Conservation (phyloP, 2,113 vertebrate genomes). For the Microtus montanus region DNA sequence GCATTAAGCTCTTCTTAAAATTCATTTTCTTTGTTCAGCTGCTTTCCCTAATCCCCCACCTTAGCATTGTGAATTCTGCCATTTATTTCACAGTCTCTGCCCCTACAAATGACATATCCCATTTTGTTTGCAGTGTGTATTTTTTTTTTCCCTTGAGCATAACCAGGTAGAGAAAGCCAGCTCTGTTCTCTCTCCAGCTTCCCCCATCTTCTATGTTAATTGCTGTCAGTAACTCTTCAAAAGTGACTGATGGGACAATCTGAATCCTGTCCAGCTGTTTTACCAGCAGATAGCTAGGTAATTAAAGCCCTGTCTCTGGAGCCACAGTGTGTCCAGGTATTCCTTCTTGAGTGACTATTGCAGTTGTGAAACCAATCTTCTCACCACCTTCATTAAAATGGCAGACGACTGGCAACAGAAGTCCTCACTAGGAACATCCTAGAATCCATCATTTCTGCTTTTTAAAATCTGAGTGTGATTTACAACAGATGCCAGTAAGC, state of each 20-base stretch:
- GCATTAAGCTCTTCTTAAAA: constrained; percentile 60
- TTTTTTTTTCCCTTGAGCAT: constrained; percentile 13
- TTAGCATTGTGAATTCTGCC: constrained; percentile 32
- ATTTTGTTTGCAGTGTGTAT: constrained; percentile 22
- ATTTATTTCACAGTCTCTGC: constrained; percentile 55
- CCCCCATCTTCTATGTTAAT: constrained; percentile 32
- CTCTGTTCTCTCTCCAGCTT: background rate
- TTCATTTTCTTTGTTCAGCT: constrained; percentile 63
- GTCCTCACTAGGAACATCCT: background rate
- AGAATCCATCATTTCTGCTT: background rate
- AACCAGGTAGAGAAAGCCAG: background rate
- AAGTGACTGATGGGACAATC: constrained; percentile 49
- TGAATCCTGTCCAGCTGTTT: constrained; percentile 46
- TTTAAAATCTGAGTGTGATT: constrained; percentile 36
- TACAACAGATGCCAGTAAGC: background rate
- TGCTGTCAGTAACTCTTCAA: constrained; percentile 40
- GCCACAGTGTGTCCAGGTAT: background rate
- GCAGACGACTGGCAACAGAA: background rate
- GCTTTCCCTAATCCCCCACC: constrained; percentile 59
- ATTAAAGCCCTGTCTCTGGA: constrained; percentile 55
- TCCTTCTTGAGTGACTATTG: constrained; percentile 20
- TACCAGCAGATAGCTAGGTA: constrained; percentile 20
- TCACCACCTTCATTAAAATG: constrained; percentile 15
- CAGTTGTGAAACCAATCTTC: background rate
- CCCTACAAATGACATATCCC: background rate